Evolutionary conservation across 2,797 vertebrate species (phyloP).

Genomic region (Urophycis tenuis): DNA sequence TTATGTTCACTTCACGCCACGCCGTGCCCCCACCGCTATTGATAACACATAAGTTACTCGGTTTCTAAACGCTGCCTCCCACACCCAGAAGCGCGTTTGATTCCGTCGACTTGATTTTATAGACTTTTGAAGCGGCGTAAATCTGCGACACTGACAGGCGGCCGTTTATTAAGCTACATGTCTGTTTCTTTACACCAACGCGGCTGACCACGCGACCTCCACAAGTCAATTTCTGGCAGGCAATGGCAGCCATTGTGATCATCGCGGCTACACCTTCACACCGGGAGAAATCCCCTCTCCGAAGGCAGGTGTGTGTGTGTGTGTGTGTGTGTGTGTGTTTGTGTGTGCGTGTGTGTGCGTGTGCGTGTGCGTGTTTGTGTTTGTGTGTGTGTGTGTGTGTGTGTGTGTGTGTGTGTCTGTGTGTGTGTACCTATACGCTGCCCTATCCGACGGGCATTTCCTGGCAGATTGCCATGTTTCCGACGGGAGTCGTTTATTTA

Average conservation of each 20-base stretch:
- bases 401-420: no score
- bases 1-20: not conserved
- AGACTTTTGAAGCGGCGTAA: conserved; percentile 16
- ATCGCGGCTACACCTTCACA: not conserved
- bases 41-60: not conserved
- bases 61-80: not conserved
- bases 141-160: conserved; percentile 32
- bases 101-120: conserved; percentile 24
- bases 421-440: conserved; percentile 19
- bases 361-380: no score
- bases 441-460: conserved; percentile 8
- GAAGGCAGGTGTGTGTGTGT: no score
- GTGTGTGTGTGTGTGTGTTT: no score
- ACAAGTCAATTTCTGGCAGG: conserved; percentile 44
- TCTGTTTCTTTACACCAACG: conserved; percentile 41
- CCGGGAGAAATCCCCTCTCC: not conserved
- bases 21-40: not conserved
- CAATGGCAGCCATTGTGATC: not conserved
- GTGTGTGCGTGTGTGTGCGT: no score
- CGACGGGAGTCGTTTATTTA: conserved; percentile 16
- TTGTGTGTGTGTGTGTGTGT: no score
- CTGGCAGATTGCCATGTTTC: conserved; percentile 45
- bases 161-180: conserved; percentile 44
- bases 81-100: not conserved
- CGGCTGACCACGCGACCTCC: conserved; percentile 52